Evolutionary conservation across 2,113 vertebrate species (phyloP).

Genomic region (Lampris megalopsis): DNA sequence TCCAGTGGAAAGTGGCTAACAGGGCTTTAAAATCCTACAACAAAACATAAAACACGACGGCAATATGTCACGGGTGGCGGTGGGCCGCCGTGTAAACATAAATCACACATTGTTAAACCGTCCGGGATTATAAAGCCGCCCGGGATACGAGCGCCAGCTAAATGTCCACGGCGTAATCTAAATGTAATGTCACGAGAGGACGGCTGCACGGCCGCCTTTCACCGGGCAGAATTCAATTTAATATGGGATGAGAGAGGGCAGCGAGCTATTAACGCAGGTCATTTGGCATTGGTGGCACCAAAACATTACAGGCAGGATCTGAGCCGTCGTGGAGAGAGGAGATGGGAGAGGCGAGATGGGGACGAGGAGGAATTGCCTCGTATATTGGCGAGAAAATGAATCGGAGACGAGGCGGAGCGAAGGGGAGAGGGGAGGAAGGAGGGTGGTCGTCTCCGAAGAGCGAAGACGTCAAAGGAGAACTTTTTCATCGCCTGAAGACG

Average conservation of each 20-base stretch:
- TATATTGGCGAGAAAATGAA: neutral
- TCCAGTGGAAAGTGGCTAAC: neutral
- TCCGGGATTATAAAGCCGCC: neutral
- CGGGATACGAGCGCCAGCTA: conserved; percentile 22
- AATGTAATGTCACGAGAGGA: conserved; percentile 38
- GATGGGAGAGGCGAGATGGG: neutral
- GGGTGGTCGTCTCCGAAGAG: no score
- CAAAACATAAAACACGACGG: conserved; percentile 44
- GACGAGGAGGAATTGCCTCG: neutral
- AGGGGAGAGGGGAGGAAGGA: neutral
- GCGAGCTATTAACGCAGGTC: conserved; percentile 21
- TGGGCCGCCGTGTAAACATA: conserved; percentile 38
- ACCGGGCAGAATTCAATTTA: conserved; percentile 27
- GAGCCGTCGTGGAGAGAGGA: neutral
- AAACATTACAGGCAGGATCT: conserved; percentile 25
- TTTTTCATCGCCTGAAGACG: no score
- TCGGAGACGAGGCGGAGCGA: neutral
- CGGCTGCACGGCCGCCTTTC: conserved; percentile 14
- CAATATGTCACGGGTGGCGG: conserved; percentile 37
- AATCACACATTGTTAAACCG: conserved; percentile 53
- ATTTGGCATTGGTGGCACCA: conserved; percentile 15
- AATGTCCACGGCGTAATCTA: conserved; percentile 39
- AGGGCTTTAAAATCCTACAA: conserved; percentile 16
- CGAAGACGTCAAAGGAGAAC: no score
- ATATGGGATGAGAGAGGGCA: conserved; percentile 35